phyloP scores from a whole-genome alignment of 2,888 invertebrate species.

The Tiliacea aurago region DNA sequence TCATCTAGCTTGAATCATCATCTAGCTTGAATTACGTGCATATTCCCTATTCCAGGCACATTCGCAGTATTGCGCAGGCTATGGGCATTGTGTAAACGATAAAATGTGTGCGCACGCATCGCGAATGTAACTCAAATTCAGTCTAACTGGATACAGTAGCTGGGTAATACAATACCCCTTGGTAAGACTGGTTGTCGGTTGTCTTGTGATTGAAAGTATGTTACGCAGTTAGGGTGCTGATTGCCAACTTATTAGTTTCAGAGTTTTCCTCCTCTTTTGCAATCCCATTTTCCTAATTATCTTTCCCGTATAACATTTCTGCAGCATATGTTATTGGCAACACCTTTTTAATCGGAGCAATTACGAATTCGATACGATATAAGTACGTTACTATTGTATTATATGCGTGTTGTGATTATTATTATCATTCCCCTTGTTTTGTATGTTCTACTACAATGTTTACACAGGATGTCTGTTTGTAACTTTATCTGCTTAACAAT shows the following conservation, averaged over 20 bases:
- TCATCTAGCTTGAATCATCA: too few species aligned
- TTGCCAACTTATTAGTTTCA: not conserved
- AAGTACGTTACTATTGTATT: not conserved
- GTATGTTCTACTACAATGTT: slow-evolving; percentile 1
- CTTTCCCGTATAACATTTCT: slow-evolving; percentile 7
- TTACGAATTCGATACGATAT: slow-evolving; percentile 42
- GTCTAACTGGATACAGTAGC: too few species aligned
- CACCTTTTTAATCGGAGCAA: slow-evolving; percentile 24
- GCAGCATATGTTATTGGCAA: slow-evolving; percentile 12
- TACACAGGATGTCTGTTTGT: slow-evolving; percentile 17
- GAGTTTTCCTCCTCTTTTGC: not conserved
- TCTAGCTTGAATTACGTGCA: too few species aligned
- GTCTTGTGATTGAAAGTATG: too few species aligned
- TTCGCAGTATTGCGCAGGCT: too few species aligned
- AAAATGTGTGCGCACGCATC: too few species aligned
- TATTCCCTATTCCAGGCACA: too few species aligned
- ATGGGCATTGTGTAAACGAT: too few species aligned
- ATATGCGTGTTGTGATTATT: not conserved
- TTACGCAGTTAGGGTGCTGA: too few species aligned
- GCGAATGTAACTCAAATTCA: too few species aligned
- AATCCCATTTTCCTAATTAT: not conserved
- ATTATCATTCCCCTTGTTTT: slow-evolving; percentile 16
- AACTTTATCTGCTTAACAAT: slow-evolving; percentile 16
- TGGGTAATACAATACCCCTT: too few species aligned
- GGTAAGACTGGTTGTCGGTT: too few species aligned